Base-by-base conservation (phyloP, 2,113 vertebrate genomes). In the Uria lomvia region DNA sequence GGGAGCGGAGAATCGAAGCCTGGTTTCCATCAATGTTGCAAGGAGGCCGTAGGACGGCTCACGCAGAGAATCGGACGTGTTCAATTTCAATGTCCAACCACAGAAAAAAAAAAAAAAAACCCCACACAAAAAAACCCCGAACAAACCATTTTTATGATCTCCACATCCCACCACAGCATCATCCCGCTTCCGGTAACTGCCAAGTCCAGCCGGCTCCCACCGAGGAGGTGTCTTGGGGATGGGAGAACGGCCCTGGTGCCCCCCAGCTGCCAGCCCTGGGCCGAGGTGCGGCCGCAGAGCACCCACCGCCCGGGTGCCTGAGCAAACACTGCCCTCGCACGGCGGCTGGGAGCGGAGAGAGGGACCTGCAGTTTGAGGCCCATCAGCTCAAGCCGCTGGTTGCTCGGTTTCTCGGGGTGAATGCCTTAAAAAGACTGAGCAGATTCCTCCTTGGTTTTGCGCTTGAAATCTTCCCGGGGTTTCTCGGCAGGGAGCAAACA, bases 261-360 rank as follows among this genome's bases (percentile, higher is more conserved):
- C 52, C 14, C 2, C 76, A 45, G 92, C 82, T 40, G 91, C 68
- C 40, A 22, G 63, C 63, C 43, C 83, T 1, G 77, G 88, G 86
- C 87, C 40, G 20, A 36, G 78, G 75, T 40, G 43, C 74, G 12
- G 86, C 43, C 18, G 47, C 42, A 4, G 53, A 53, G 86, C 11
- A 15, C 27, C 56, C 85, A 9, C 8, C 7, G 2, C 50, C 19
- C 4, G 15, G 56, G 67, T 84, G 81, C 0, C 87, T 12, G 96
- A 59, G 95, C 88, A 30, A 43, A 94, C 93, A 95, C 67, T 95
- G 97, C 97, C 97, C 94, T 93, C 97, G 14, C 93, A 60, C 73
- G 97, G 97, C 93, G 30, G 94, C 79, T 10, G 9, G 22, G 4
- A 47, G 73, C 1, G 6, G 18, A 16, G 8, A 12, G 80, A 63